Conservation (phyloP, 2,113 vertebrate species). For the Corythornis cristatus region DNA sequence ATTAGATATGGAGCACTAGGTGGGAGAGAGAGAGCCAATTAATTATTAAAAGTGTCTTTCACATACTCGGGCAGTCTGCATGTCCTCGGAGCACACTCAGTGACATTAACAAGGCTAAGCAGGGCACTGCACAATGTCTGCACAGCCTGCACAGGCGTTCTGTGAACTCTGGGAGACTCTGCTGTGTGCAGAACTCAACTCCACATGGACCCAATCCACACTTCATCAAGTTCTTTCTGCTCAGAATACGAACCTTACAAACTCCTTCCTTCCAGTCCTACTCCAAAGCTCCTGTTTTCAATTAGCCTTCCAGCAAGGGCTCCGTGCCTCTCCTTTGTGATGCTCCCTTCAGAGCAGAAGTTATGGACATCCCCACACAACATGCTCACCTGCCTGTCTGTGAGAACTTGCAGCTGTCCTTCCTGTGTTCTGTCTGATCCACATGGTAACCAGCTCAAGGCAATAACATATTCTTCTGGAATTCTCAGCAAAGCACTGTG, state of each 20-base stretch:
- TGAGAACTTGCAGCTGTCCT: too few species aligned
- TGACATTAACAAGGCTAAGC: slow-evolving; percentile 44
- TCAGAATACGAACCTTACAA: too few species aligned
- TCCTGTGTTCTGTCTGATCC: too few species aligned
- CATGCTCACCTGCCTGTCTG: too few species aligned
- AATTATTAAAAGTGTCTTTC: slow-evolving; percentile 36
- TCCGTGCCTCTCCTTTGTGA: too few species aligned
- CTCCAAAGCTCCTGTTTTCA: too few species aligned
- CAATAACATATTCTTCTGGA: not conserved
- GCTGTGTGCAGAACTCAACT: not conserved
- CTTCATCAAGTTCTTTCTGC: too few species aligned
- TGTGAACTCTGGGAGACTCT: not conserved
- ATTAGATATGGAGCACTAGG: slow-evolving; percentile 7
- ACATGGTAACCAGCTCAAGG: too few species aligned
- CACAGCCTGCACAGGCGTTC: not conserved
- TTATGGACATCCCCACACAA: too few species aligned
- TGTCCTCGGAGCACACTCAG: slow-evolving; percentile 24
- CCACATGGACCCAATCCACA: not conserved
- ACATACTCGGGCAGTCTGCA: slow-evolving; percentile 5
- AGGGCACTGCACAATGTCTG: not conserved
- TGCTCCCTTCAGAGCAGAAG: too few species aligned
- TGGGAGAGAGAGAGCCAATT: not conserved
- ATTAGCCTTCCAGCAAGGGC: too few species aligned
- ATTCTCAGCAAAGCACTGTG: not conserved
- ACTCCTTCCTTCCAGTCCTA: too few species aligned